Evolutionary conservation across 2,797 vertebrate species (phyloP).

Genomic region (Podargus strigoides): DNA sequence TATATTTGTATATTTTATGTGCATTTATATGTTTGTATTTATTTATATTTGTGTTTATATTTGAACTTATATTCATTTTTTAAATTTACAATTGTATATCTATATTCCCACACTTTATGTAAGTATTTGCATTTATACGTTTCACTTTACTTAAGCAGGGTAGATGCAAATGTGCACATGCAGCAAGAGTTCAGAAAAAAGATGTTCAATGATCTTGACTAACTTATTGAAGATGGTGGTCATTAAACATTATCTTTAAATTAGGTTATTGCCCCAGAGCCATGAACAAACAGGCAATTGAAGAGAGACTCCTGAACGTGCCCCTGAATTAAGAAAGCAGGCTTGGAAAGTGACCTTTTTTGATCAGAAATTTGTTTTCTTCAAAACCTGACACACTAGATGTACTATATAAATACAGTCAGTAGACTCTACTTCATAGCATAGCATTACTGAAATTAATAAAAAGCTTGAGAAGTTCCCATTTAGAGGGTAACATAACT

Average conservation of each 20-base stretch:
- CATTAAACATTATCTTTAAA: neutral
- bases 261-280: neutral
- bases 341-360: neutral
- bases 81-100: too few relatives aligned
- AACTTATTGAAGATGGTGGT: neutral
- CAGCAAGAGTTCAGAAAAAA: neutral
- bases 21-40: neutral
- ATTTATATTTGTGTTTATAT: neutral
- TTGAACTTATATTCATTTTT: neutral
- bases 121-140: neutral
- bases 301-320: neutral
- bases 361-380: neutral
- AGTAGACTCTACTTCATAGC: neutral
- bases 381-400: neutral
- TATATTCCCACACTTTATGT: neutral
- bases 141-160: neutral
- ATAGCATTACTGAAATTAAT: neutral
- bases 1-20: neutral
- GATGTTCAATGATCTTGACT: neutral
- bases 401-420: neutral
- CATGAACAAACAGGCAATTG: neutral
- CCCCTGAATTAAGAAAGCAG: neutral
- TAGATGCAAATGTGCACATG: neutral
- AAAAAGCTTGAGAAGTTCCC: neutral
- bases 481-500: neutral